phyloP scores from a whole-genome alignment of 92 coral and sea anemone genomes.

The Palythoa heliodiscus region DNA sequence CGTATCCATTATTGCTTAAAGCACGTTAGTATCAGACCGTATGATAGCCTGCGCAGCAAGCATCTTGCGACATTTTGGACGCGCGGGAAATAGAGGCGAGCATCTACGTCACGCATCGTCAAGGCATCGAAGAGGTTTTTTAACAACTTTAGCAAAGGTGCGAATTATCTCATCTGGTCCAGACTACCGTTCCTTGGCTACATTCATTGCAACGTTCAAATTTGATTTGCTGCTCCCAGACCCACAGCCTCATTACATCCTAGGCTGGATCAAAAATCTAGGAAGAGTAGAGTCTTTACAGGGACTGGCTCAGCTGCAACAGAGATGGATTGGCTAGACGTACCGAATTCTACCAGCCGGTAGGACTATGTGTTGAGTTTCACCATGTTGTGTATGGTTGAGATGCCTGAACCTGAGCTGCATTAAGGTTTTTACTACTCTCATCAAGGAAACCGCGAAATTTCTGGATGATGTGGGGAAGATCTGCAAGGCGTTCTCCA shows the following conservation, averaged over 20 bases:
- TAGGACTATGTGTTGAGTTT: too few species aligned
- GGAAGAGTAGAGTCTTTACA: slow-evolving; percentile 45
- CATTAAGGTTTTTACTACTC: slow-evolving; percentile 38
- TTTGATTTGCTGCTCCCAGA: slow-evolving; percentile 48
- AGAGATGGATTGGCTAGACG: slow-evolving; percentile 43
- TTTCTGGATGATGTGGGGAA: neutral
- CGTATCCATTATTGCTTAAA: too few species aligned
- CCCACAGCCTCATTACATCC: slow-evolving; percentile 40
- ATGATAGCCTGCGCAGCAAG: too few species aligned
- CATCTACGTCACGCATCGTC: slow-evolving; percentile 49
- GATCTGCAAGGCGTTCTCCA: too few species aligned
- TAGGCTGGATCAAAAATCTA: slow-evolving; percentile 41
- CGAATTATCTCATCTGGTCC: slow-evolving; percentile 25
- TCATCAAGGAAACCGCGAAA: slow-evolving; percentile 1
- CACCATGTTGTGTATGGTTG: slow-evolving; percentile 23
- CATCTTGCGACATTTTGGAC: too few species aligned
- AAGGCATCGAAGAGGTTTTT: slow-evolving; percentile 38
- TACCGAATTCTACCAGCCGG: too few species aligned
- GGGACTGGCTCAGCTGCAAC: slow-evolving; percentile 56
- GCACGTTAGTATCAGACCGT: too few species aligned
- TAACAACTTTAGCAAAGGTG: too few species aligned
- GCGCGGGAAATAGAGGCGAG: neutral
- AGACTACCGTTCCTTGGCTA: slow-evolving; percentile 42
- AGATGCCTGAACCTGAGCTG: slow-evolving; percentile 31
- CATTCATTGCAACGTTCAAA: slow-evolving; percentile 48